phyloP scores from a whole-genome alignment of 1,140 invertebrate genomes.

The Aphidius ervi region DNA sequence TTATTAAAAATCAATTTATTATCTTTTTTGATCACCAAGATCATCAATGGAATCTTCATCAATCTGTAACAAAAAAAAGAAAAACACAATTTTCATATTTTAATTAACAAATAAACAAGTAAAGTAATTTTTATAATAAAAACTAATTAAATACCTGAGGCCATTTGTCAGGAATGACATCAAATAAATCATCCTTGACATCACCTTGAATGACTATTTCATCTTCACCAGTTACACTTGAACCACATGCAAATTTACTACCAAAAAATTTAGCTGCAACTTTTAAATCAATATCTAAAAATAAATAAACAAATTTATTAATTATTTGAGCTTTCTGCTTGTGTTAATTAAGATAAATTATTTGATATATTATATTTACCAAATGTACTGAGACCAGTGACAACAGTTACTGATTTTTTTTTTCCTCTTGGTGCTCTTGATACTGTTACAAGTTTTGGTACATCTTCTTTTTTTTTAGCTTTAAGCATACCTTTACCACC shows the following conservation, averaged over 20 bases:
- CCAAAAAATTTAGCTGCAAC: constrained; percentile 98
- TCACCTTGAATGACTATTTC: constrained; percentile 99
- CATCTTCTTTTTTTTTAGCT: constrained; percentile 70
- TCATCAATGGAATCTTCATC: constrained; percentile 53
- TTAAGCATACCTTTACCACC: constrained; percentile 78
- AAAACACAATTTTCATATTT: constrained; percentile 13
- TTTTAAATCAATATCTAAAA: constrained; percentile 93
- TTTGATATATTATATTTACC: constrained; percentile 55
- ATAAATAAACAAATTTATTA: constrained; percentile 13
- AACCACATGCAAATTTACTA: constrained; percentile 96
- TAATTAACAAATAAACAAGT: background rate
- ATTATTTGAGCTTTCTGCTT: background rate
- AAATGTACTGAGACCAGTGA: constrained; percentile 82
- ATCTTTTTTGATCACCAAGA: constrained; percentile 53
- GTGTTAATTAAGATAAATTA: background rate
- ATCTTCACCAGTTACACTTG: constrained; percentile 96
- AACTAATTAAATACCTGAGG: constrained; percentile 61
- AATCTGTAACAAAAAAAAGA: constrained; percentile 37
- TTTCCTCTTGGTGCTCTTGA: constrained; percentile 93
- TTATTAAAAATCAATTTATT: constrained; percentile 27
- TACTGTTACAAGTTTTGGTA: constrained; percentile 76
- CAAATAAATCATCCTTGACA: constrained; percentile 96
- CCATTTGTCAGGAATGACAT: constrained; percentile 98
- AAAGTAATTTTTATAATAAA: constrained; percentile 1
- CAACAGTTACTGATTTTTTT: constrained; percentile 96